Evolutionary conservation across 2,797 vertebrate genomes (phyloP).

Genomic region (Tachyglossus aculeatus): DNA sequence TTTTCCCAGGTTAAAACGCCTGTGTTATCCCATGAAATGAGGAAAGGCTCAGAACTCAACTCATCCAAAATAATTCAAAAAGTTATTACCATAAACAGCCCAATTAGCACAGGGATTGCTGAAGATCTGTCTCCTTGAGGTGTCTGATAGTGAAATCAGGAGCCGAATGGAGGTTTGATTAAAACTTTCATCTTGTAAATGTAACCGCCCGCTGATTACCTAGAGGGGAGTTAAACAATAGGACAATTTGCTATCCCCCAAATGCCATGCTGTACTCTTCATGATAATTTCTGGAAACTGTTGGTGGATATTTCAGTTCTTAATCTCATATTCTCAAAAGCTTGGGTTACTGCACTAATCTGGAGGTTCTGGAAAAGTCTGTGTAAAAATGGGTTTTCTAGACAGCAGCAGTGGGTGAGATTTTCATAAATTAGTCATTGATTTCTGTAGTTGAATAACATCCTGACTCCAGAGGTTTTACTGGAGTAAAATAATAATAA

Average conservation of each 20-base stretch:
- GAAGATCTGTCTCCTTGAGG: constrained; percentile 33
- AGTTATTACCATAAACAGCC: constrained; percentile 52
- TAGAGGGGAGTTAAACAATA: not conserved
- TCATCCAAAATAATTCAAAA: constrained; percentile 58
- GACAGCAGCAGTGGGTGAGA: too few relatives aligned
- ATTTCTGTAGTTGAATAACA: too few relatives aligned
- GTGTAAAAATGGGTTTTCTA: too few relatives aligned
- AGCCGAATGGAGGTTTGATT: constrained; percentile 50
- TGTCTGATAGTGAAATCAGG: constrained; percentile 39
- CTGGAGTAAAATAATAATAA: too few relatives aligned
- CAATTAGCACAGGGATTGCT: constrained; percentile 39
- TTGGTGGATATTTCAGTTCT: not conserved
- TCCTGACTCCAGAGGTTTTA: too few relatives aligned
- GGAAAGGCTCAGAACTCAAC: constrained; percentile 51
- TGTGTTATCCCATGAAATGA: constrained; percentile 22
- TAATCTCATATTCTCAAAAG: too few relatives aligned
- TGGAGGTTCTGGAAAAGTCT: too few relatives aligned
- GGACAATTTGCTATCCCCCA: not conserved
- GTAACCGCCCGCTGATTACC: not conserved
- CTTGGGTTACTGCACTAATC: too few relatives aligned
- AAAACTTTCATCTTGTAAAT: constrained; percentile 29
- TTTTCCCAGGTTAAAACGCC: constrained; percentile 34
- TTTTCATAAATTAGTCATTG: too few relatives aligned
- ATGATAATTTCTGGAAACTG: not conserved
- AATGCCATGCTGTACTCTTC: not conserved